Evolutionary conservation across 2,797 vertebrate species (phyloP), one percentile per base, ranked within the genome.

Genomic region (Myoxocephalus aenaeus): DNA sequence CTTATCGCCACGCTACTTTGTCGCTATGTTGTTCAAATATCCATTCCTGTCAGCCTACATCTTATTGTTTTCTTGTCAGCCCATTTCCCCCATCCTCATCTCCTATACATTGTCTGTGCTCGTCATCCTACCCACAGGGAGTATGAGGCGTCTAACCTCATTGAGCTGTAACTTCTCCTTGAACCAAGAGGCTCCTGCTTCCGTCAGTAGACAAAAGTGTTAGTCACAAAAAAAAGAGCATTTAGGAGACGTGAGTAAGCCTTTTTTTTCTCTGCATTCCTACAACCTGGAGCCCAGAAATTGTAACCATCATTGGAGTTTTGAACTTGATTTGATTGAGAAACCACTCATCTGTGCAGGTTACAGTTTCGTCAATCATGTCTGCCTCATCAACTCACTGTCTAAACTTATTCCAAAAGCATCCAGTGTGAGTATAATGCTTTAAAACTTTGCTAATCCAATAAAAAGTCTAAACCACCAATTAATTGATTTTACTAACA

Each of bases 121-220:
- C 72, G 32, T 77, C 81, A 44, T 75, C 20, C 1, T 42, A 38
- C 83, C 80, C 83, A 70, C 36, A 56, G 85, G 83, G 87, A 92
- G 84, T 87, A 87, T 91, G 82, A 27, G 65, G 66, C 75, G 86
- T 82, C 88, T 73, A 86, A 82, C 66, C 73, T 84, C 90, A 75
- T 13, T 78, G 64, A 79, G 82, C 78, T 90, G 78, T 83, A 83
- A 85, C 81, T 77, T 77, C 53, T 82, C 73, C 50, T 51, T 29
- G 50, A 84, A 77, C 79, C 79, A 74, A 85, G 50, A 44, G 20
- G 50, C 77, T 76, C 66, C 53, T 77, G 75, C 65, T 73, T 70
- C 77, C 67, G 56, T 88, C 76, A 74, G 66, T 64, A 61, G 85
- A 82, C 70, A 70, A 79, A 81, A 70, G 80, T 72, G 70, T 84